Conservation (phyloP, 2,888 invertebrate genomes). For the Eupithecia exiguata region DNA sequence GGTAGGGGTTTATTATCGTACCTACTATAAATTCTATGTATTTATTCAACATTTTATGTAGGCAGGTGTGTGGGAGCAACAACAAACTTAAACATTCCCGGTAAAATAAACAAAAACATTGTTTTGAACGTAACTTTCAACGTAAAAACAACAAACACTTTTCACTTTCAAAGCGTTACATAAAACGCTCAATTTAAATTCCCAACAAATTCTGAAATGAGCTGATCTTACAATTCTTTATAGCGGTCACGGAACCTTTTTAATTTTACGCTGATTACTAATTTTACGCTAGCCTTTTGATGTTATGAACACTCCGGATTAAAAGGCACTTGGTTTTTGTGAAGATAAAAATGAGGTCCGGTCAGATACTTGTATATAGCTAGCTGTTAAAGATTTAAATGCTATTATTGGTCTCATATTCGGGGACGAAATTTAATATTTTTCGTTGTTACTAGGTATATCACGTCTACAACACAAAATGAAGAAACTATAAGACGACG, state of each 20-base stretch:
- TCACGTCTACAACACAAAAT: neutral
- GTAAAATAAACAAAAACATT: neutral
- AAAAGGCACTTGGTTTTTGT: slow-evolving; percentile 26
- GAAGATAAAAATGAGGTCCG: neutral
- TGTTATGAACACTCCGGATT: slow-evolving; percentile 32
- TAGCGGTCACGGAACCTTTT: slow-evolving; percentile 36
- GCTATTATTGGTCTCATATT: neutral
- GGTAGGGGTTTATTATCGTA: too few species aligned
- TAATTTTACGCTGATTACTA: slow-evolving; percentile 41
- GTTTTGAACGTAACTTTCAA: slow-evolving; percentile 17
- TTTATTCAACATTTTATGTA: neutral
- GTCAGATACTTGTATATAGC: neutral
- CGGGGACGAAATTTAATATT: neutral
- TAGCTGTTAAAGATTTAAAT: neutral
- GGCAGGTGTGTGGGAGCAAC: neutral
- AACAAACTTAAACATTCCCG: neutral
- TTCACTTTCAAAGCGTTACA: slow-evolving; percentile 39
- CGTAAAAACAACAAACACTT: slow-evolving; percentile 30
- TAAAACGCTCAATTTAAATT: slow-evolving; percentile 59
- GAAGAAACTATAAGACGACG: too few species aligned
- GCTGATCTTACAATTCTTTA: slow-evolving; percentile 44
- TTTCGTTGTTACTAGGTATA: neutral
- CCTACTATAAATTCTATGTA: neutral
- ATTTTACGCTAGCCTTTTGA: slow-evolving; percentile 39
- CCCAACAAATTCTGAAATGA: slow-evolving; percentile 48